A percentile compares a stretch with the other conserved stretches of the same genome.
Conservation (phyloP, 2,888 invertebrate genomes). For the Orchestes rusci region DNA sequence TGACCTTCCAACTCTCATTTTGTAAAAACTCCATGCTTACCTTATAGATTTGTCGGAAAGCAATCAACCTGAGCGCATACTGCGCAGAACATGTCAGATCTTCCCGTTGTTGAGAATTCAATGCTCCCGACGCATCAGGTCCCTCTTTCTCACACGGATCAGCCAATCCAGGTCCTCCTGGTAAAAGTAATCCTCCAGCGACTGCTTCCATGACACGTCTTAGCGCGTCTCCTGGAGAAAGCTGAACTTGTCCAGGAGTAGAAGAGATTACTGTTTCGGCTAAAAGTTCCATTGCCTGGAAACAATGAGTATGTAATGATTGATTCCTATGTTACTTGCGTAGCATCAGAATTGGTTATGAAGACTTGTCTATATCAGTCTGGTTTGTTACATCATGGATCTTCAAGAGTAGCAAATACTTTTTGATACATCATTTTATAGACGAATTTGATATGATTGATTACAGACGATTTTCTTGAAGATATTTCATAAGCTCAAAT, state of each 20-base stretch:
- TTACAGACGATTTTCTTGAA: not conserved
- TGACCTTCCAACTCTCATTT: no score
- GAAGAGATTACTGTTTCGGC: conserved; percentile 93
- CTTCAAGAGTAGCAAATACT: conserved; percentile 18
- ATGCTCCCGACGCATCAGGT: conserved; percentile 75
- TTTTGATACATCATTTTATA: conserved; percentile 6
- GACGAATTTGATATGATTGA: not conserved
- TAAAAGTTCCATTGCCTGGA: conserved; percentile 87
- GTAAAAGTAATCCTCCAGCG: conserved; percentile 81
- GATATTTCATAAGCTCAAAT: no score
- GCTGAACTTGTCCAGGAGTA: conserved; percentile 55
- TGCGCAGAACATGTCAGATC: conserved; percentile 96
- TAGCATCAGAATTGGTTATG: no score
- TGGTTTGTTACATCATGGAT: conserved; percentile 15
- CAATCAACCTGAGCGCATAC: conserved; percentile 87
- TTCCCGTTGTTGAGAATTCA: conserved; percentile 88
- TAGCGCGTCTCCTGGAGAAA: conserved; percentile 91
- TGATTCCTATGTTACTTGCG: no score
- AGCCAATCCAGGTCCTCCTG: conserved; percentile 80
- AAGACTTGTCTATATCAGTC: no score
- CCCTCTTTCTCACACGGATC: conserved; percentile 97
- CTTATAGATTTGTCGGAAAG: conserved; percentile 95
- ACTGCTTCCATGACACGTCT: conserved; percentile 93
- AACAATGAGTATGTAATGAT: no score
- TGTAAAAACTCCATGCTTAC: no score